Evolutionary conservation across 2,888 invertebrate genomes (phyloP), one percentile per base, ranked within the genome.

Genomic region (Andrena fulva): DNA sequence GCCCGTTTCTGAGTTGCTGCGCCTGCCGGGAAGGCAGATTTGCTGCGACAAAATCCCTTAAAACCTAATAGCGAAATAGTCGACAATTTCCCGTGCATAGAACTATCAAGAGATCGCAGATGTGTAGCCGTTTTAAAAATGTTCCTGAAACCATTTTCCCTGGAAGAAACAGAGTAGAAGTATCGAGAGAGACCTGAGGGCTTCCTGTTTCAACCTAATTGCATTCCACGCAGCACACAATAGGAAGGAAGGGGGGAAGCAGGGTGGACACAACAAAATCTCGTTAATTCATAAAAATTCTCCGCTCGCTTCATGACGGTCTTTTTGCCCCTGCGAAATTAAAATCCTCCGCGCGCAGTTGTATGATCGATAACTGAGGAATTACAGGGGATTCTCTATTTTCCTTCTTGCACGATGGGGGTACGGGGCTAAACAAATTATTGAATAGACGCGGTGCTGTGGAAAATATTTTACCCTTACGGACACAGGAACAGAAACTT

Each of bases 211-310:
- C 85, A 71, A 68, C 77, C 77, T 87, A 87, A 87, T 87, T 87
- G 79, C 87, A 85, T 87, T 87, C 87, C 83, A 66, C 76, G 76
- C 73, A 68, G 77, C 52, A 77, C 60, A 42, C 59, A 63, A 24
- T 4, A 35, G 16, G 5, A 12, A 48, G 35, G 67, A 29, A 2
- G 35, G 16, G 6, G n/a, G 24, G 12, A 7, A 5, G n/a, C 2
- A 24, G 60, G 31, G 7, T 63, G 78, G 69, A 69, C 85, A 81
- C 85, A 81, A 73, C 75, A 80, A 80, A 82, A 85, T 72, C 85
- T 82, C 87, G 81, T 85, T 85, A 87, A 87, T 84, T 80, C 84
- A 85, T 80, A 84, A 84, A 87, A 84, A 85, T 87, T 84, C 80
- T 80, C 35, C 75, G 63, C 64, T 66, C 64, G 70, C 56, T 50